Percentiles rank a stretch among this genome's conserved stretches.
These are phyloP conservation scores for Grus americana DNA, from an alignment of 2,113 vertebrate genomes.

Conservation along the genomic window DNA sequence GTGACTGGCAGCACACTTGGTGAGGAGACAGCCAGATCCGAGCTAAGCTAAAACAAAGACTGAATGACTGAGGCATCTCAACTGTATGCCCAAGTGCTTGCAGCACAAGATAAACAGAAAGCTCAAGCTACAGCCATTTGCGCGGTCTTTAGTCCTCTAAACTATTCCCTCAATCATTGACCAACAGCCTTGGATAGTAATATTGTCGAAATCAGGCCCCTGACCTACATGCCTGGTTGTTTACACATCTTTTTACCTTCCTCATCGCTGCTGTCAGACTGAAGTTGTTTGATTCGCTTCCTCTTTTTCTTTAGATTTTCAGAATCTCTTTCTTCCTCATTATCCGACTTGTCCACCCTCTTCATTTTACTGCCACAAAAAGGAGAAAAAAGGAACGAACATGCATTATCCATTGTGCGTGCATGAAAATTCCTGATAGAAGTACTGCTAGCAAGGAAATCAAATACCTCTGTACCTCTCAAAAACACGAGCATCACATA, in stretches of 20 bases:
- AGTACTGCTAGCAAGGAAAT: not conserved
- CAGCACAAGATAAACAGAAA: not conserved
- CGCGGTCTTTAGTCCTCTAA: not conserved
- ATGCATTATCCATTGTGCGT: accelerated
- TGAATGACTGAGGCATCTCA: not conserved
- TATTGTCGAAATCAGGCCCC: not conserved
- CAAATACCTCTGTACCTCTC: not conserved
- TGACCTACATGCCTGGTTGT: not conserved
- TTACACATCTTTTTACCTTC: slow-evolving; percentile 76
- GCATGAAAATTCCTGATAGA: not conserved
- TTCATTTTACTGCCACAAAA: slow-evolving; percentile 77
- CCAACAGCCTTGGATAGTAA: not conserved
- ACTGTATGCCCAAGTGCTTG: not conserved
- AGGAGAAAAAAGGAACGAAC: not conserved
- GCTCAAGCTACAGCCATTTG: not conserved
- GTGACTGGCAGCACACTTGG: not conserved
- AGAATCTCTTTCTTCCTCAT: slow-evolving; percentile 80
- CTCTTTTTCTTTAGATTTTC: slow-evolving; percentile 83
- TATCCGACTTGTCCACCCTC: slow-evolving; percentile 75
- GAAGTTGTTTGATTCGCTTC: slow-evolving; percentile 84
- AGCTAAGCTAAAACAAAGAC: slow-evolving; percentile 9
- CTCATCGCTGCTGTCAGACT: slow-evolving; percentile 91
- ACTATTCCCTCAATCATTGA: not conserved
- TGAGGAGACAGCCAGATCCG: not conserved
- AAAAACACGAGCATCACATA: not conserved